These are phyloP conservation scores for Eueides isabella DNA, from an alignment of 1,140 invertebrate genomes.

Conservation along the genomic window DNA sequence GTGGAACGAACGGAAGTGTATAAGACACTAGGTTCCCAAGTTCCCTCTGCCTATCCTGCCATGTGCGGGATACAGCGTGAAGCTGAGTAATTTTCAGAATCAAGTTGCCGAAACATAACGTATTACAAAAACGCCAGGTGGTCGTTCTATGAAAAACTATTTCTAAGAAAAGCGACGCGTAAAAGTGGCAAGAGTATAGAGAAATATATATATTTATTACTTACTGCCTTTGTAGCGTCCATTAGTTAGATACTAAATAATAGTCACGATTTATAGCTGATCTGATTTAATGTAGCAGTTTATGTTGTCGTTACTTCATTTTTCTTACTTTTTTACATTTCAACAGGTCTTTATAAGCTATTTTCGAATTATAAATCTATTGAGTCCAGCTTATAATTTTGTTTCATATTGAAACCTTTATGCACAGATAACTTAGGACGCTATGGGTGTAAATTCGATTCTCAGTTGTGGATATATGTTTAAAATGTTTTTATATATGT, in stretches of 20 bases:
- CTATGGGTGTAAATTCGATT: background rate
- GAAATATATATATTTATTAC: constrained; percentile 15
- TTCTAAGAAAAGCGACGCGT: constrained; percentile 1
- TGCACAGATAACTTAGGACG: background rate
- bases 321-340: background rate
- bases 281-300: background rate
- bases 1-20: too few species aligned
- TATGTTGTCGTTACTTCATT: background rate
- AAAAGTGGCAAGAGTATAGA: constrained; percentile 10
- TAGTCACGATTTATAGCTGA: constrained; percentile 9
- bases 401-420: too few species aligned
- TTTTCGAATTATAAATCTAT: background rate
- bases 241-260: constrained; percentile 12
- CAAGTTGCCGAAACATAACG: background rate
- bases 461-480: too few species aligned
- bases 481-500: too few species aligned
- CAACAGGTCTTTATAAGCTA: background rate
- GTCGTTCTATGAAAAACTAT: background rate
- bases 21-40: too few species aligned
- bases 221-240: background rate
- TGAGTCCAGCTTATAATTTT: too few species aligned
- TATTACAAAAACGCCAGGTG: background rate
- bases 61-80: too few species aligned
- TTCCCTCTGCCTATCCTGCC: too few species aligned
- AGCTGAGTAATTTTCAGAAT: too few species aligned